Evolutionary conservation across 2,888 invertebrate genomes (phyloP).

Genomic region (Dendrolimus houi): DNA sequence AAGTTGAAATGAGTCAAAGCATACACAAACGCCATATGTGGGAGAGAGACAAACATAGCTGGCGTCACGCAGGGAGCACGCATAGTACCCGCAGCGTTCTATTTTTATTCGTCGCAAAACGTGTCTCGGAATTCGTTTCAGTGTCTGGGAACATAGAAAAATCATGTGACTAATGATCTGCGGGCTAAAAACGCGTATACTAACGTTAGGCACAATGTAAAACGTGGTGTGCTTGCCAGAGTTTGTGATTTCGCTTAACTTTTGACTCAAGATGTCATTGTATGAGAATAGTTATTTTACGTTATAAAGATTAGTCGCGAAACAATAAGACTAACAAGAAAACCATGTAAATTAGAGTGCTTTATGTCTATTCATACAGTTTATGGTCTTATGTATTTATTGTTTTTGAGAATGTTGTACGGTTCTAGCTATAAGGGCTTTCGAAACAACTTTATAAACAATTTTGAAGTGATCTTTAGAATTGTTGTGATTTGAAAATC

Average conservation of each 20-base stretch:
- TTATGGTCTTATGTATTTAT: too few species aligned
- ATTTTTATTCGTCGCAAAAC: constrained; percentile 72
- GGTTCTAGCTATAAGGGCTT: too few species aligned
- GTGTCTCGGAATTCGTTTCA: constrained; percentile 75
- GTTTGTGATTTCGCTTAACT: neutral
- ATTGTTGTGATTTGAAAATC: too few species aligned
- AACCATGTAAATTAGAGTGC: too few species aligned
- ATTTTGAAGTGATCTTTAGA: too few species aligned
- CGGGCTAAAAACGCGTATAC: constrained; percentile 23
- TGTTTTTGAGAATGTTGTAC: too few species aligned
- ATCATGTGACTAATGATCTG: constrained; percentile 71
- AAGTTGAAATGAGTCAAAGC: constrained; percentile 55
- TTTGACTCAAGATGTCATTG: too few species aligned
- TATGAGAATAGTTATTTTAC: too few species aligned
- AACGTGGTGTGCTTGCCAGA: neutral
- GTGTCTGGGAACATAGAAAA: constrained; percentile 70
- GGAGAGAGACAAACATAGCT: constrained; percentile 50
- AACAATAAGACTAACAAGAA: too few species aligned
- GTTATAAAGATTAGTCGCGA: too few species aligned
- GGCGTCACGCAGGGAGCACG: constrained; percentile 66
- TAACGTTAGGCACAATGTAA: neutral
- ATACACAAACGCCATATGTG: constrained; percentile 43
- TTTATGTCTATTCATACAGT: too few species aligned
- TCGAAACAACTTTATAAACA: too few species aligned
- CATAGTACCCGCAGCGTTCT: constrained; percentile 69